Evolutionary conservation across 2,888 invertebrate genomes (phyloP).

Genomic region (Masnerella sp.): DNA sequence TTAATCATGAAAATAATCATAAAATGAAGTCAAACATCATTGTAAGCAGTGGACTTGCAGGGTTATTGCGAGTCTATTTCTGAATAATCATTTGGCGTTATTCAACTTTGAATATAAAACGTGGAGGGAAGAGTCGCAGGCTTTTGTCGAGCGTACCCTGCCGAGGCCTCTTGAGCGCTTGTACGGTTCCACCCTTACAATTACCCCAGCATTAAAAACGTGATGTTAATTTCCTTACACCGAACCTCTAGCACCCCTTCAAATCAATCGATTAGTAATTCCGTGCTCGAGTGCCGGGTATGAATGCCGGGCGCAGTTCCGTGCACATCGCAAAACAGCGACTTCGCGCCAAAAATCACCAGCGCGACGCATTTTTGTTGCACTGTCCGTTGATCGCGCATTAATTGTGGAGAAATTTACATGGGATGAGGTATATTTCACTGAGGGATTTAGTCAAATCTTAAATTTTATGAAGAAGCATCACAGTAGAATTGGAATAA

Average conservation of each 20-base stretch:
- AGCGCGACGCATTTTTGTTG: no score
- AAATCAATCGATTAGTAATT: constrained; percentile 77
- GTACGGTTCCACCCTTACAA: constrained; percentile 77
- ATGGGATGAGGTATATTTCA: no score
- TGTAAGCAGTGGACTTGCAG: no score
- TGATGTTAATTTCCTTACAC: constrained; percentile 76
- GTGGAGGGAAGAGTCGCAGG: constrained; percentile 67
- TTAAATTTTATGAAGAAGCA: no score
- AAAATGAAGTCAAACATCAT: no score
- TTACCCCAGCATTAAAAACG: constrained; percentile 77
- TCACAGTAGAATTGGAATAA: no score
- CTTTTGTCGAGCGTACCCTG: constrained; percentile 67
- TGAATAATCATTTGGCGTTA: constrained; percentile 33
- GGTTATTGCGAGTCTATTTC: no score
- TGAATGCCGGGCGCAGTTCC: constrained; percentile 51
- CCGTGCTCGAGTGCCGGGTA: constrained; percentile 68
- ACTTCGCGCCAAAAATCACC: no score
- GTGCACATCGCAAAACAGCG: constrained; percentile 39
- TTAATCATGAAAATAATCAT: no score
- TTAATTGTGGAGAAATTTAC: no score
- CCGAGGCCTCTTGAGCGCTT: constrained; percentile 67
- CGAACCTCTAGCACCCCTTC: constrained; percentile 69
- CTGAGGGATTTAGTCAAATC: no score
- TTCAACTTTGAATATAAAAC: constrained; percentile 34
- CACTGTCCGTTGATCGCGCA: no score